Evolutionary conservation across 2,113 vertebrate genomes (phyloP), one percentile per base, ranked within the genome.

Genomic region (Hemibagrus wyckioides): DNA sequence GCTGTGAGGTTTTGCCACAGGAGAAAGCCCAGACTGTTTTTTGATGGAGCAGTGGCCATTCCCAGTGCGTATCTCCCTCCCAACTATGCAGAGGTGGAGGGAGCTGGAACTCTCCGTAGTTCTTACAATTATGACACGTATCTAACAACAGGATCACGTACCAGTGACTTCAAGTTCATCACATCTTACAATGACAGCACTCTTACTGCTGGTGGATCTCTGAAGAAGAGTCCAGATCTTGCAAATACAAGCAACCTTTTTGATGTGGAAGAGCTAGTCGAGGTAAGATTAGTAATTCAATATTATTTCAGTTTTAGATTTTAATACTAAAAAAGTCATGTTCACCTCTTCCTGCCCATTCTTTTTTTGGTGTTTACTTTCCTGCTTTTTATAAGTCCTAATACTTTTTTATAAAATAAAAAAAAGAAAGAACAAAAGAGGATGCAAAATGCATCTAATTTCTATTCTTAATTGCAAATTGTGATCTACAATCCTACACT

Each of bases 161-260:
- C 86, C 73, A 88, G 86, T 88, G 86, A 88, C 36, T 88, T 88
- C 52, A 88, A 88, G 15, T 88, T 88, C 9, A 44, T 88, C 30
- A 79, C 57, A 33, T 88, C 86, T 39, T 88, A 88, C 59, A 86
- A 83, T 86, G 88, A 89, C 25, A 59, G 28, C 69, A 89, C 88
- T 2, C 84, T 89, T 50, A 39, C 88, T 83, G 69, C 81, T 59
- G 73, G 33, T 84, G 17, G 54, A 33, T 83, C 84, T 65, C 14
- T 86, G 33, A 36, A 19, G 36, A 86, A 65, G 65, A 25, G 0
- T 17, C 28, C 90, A 88, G 88, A 73, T 10, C 90, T 91, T 52
- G 92, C 61, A 0, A 48, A 65, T 69, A 59, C 48, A 54, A 36
- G 17, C 21, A 80, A 15, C 52, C 59, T 86, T 41, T 65, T 69